These are phyloP conservation scores for Volucella inflata DNA, from an alignment of 2,888 invertebrate genomes.

Conservation along the genomic window DNA sequence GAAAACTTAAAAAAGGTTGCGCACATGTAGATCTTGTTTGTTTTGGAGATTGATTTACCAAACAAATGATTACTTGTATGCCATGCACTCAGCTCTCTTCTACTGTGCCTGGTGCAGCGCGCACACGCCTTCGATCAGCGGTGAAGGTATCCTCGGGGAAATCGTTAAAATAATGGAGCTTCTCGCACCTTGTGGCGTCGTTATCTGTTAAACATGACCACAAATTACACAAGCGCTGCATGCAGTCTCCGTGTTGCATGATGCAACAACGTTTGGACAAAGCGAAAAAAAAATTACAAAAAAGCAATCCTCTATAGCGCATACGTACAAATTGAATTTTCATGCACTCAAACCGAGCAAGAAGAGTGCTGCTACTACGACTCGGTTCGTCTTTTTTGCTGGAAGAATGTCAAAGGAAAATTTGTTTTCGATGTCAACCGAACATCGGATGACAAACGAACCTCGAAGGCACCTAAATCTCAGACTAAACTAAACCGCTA, in stretches of 20 bases:
- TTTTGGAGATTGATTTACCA: constrained; percentile 68
- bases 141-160: constrained; percentile 31
- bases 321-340: constrained; percentile 41
- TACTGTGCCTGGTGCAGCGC: neutral
- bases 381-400: constrained; percentile 14
- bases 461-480: constrained; percentile 72
- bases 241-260: constrained; percentile 64
- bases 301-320: neutral
- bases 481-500: constrained; percentile 54
- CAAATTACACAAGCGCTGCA: constrained; percentile 72
- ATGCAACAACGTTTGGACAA: constrained; percentile 47
- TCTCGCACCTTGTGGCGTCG: constrained; percentile 73
- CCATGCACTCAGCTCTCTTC: neutral
- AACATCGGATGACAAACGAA: constrained; percentile 74
- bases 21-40: constrained; percentile 70
- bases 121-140: neutral
- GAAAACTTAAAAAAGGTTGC: constrained; percentile 30
- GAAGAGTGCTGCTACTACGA: constrained; percentile 5
- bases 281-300: constrained; percentile 20
- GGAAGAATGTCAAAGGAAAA: constrained; percentile 70
- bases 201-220: constrained; percentile 73
- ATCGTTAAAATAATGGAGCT: constrained; percentile 65
- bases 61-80: constrained; percentile 60
- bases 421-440: constrained; percentile 71
- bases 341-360: constrained; percentile 34